A percentile compares a stretch with the other conserved stretches of the same genome.
phyloP scores from a whole-genome alignment of 2,888 invertebrate genomes.

The Carabus problematicus region DNA sequence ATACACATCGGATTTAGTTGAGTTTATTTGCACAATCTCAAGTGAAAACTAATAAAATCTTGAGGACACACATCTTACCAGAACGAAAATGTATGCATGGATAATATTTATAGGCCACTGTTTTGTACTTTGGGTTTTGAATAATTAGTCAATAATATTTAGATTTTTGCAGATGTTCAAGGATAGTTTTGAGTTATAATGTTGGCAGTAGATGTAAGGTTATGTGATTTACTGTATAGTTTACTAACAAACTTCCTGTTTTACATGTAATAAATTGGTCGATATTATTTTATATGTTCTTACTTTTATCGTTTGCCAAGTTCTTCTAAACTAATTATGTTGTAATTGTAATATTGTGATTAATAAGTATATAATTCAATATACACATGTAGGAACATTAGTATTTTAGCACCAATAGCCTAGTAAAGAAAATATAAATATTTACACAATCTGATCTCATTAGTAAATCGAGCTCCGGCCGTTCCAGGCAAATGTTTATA shows the following conservation, averaged over 20 bases:
- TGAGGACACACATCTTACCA: no score
- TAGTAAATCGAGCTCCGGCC: conserved; percentile 32
- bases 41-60: background rate
- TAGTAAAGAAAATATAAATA: conserved; percentile 15
- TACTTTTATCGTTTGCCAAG: background rate
- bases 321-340: background rate
- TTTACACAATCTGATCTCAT: conserved; percentile 36
- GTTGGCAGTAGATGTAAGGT: conserved; percentile 24
- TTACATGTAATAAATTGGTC: background rate
- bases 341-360: no score
- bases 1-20: no score
- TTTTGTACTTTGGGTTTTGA: background rate
- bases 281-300: conserved; percentile 19
- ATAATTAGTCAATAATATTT: conserved; percentile 30
- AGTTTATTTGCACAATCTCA: background rate
- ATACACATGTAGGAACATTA: no score
- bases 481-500: conserved; percentile 27
- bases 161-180: conserved; percentile 9
- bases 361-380: no score
- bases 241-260: background rate
- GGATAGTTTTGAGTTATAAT: conserved; percentile 15
- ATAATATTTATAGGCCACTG: conserved; percentile 19
- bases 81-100: conserved; percentile 22
- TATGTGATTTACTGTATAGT: background rate
- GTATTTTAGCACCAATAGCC: background rate